These are phyloP conservation scores for Euwallacea fornicatus DNA, from an alignment of 1,140 invertebrate genomes.

Conservation along the genomic window DNA sequence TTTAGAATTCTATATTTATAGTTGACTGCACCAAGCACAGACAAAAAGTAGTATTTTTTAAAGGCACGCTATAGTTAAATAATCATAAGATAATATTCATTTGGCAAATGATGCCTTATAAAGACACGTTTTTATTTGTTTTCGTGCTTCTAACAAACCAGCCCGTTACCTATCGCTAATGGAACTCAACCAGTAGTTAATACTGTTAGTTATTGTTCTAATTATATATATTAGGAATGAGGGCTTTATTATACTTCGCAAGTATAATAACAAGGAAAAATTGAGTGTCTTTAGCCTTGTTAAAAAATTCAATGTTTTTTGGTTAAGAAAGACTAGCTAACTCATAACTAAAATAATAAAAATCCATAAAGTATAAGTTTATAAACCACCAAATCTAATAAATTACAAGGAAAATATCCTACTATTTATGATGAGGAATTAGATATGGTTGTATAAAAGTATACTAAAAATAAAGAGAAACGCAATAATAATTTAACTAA, in stretches of 20 bases:
- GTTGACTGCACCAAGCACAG: conserved; percentile 19
- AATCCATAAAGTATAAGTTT: conserved; percentile 7
- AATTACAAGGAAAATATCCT: background rate
- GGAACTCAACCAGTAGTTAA: background rate
- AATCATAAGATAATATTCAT: background rate
- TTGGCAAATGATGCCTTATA: conserved; percentile 4
- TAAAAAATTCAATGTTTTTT: conserved; percentile 15
- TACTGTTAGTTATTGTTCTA: background rate
- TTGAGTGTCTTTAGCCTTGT: conserved; percentile 12
- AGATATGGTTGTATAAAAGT: conserved; percentile 10
- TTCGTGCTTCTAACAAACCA: background rate
- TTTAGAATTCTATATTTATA: background rate
- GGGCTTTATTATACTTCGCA: conserved; percentile 23
- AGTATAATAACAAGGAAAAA: conserved; percentile 13
- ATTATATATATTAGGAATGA: conserved; percentile 13
- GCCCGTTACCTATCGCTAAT: background rate
- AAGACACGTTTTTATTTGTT: conserved; percentile 4
- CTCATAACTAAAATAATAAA: background rate
- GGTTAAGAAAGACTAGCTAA: conserved; percentile 34
- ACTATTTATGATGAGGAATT: too few relatives aligned
- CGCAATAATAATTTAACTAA: conserved; percentile 21
- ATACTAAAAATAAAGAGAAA: conserved; percentile 14
- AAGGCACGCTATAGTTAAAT: conserved; percentile 29
- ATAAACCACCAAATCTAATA: conserved; percentile 15
- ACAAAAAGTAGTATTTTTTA: conserved; percentile 20